Base-by-base conservation (phyloP, 2,797 vertebrate species). In the Xenops minutus region DNA sequence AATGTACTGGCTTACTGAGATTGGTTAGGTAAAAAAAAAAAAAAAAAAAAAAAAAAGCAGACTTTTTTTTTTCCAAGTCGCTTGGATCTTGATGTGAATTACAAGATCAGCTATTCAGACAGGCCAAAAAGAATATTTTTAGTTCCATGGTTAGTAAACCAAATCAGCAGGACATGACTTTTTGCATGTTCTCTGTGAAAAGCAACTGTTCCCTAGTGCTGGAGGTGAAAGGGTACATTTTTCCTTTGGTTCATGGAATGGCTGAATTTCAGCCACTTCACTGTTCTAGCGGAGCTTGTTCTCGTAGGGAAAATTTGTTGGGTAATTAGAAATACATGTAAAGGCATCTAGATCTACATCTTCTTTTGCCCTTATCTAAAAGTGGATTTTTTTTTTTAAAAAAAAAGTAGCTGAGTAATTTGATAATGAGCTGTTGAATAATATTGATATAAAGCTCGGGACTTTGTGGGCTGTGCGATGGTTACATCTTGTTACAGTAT, bases 211-310 rank as follows among this genome's bases (percentile, higher is more conserved):
- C 46, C 39, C 14, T 37, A 23, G n/a, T 78, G 79, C 29, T 62
- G 69, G 73, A 88, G 76, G 69, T 89, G 91, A 94, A 94, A 91
- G 73, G 62, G 79, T 88, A 69, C 69, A 69, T 90, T 92, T 96
- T 89, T 94, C 39, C 59, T 78, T 78, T 71, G 82, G 59, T 66
- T 81, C 26, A 22, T 26, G 52, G 66, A 69, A 81, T 81, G 55
- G 58, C 66, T 88, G 51, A 69, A 49, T 90, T 85, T 93, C 75
- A 93, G 63, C 24, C 61, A 64, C 63, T 84, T 81, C 41, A 14
- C 11, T 68, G 46, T 56, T 92, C 36, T 43, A 66, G 69, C 20
- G 84, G 76, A 88, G 23, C 36, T 91, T 10, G 1, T 48, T 90
- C 62, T 81, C 3, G 2, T 36, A 86, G 54, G 54, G 30, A 66